phyloP scores from a whole-genome alignment of 2,888 invertebrate species.

The Thymelicus sylvestris region DNA sequence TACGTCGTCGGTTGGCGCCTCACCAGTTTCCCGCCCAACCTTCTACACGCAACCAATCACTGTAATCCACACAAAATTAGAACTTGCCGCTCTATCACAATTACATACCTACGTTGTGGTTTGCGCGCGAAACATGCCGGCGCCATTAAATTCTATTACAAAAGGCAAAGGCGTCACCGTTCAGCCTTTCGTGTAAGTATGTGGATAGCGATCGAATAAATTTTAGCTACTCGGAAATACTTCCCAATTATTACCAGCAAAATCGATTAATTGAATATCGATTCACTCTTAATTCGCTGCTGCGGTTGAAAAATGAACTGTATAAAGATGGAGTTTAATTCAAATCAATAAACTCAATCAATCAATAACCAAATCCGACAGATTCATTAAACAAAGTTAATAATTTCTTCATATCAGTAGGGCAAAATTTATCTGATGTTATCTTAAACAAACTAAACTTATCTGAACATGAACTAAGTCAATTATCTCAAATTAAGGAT shows the following conservation, averaged over 20 bases:
- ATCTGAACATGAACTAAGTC: too few species aligned
- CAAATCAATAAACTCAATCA: too few species aligned
- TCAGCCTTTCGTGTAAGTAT: constrained; percentile 31
- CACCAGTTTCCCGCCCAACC: constrained; percentile 53
- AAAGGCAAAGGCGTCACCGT: constrained; percentile 26
- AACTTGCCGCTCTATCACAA: constrained; percentile 62
- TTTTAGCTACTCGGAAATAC: constrained; percentile 12
- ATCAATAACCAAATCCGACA: too few species aligned
- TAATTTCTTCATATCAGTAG: too few species aligned
- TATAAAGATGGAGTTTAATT: neutral
- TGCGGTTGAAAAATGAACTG: neutral
- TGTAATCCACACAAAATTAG: constrained; percentile 70
- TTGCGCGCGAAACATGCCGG: constrained; percentile 52
- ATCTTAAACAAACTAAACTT: too few species aligned
- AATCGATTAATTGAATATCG: constrained; percentile 28
- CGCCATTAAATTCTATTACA: constrained; percentile 42
- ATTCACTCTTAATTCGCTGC: neutral
- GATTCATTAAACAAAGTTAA: too few species aligned
- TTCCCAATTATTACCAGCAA: constrained; percentile 13
- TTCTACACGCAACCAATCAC: constrained; percentile 63
- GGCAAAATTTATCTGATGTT: too few species aligned
- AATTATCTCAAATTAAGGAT: too few species aligned
- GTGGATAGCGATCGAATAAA: constrained; percentile 21
- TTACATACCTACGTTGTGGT: constrained; percentile 59
- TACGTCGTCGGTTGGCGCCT: constrained; percentile 54